phyloP scores from a whole-genome alignment of 2,113 vertebrate species.

The Ailuropoda melanoleuca region DNA sequence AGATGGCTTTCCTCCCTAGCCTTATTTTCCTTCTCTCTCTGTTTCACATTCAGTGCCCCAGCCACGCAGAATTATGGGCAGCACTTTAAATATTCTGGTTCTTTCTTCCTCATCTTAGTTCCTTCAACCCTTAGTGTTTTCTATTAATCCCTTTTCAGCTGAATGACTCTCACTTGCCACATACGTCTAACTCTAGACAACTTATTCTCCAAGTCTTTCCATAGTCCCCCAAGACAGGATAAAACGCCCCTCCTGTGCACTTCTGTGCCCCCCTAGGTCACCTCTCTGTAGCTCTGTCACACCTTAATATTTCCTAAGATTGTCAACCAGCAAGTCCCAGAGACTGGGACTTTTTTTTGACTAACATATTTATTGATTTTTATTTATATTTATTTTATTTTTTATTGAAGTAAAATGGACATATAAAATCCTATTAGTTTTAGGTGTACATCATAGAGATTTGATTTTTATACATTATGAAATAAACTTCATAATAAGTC shows the following conservation, averaged over 20 bases:
- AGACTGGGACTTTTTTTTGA: neutral
- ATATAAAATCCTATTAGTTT: neutral
- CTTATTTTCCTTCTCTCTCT: neutral
- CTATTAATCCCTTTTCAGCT: neutral
- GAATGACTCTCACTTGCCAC: neutral
- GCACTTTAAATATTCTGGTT: neutral
- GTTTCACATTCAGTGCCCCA: neutral
- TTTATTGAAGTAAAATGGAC: neutral
- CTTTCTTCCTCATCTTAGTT: neutral
- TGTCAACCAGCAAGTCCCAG: neutral
- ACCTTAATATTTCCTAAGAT: neutral
- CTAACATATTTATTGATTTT: neutral
- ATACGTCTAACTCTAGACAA: neutral
- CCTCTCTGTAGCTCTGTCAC: neutral
- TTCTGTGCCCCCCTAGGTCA: neutral
- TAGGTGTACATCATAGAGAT: neutral
- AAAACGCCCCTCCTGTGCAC: neutral
- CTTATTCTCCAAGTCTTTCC: slow-evolving; percentile 8
- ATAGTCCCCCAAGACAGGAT: neutral
- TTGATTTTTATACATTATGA: neutral
- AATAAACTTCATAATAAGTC: neutral
- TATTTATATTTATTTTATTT: neutral
- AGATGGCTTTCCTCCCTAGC: neutral
- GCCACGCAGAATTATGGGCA: neutral
- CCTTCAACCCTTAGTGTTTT: neutral